A percentile compares a stretch with the other conserved stretches of the same genome.
These are phyloP conservation scores for Drosophila setifemur DNA, from an alignment of 1,140 invertebrate genomes.

Conservation along the genomic window DNA sequence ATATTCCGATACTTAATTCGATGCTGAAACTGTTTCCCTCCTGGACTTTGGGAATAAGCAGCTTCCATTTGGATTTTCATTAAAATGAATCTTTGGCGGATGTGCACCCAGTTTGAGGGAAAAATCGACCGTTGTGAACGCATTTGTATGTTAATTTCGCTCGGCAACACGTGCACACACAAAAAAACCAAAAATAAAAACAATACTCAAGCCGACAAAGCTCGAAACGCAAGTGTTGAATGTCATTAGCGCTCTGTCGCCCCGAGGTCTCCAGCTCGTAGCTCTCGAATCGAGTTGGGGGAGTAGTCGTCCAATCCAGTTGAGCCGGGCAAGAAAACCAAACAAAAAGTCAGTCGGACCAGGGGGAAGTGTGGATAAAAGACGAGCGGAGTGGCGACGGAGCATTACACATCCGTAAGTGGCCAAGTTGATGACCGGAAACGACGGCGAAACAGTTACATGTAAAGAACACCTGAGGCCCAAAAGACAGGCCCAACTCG, in stretches of 20 bases:
- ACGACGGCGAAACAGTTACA: slow-evolving; percentile 58
- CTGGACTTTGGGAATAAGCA: slow-evolving; percentile 6
- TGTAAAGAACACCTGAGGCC: slow-evolving; percentile 62
- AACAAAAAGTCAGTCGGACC: slow-evolving; percentile 26
- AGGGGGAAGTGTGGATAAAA: neutral
- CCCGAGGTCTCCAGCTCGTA: slow-evolving; percentile 44
- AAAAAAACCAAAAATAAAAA: slow-evolving; percentile 8
- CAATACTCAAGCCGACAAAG: slow-evolving; percentile 30
- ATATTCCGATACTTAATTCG: slow-evolving; percentile 4
- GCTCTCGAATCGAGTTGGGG: slow-evolving; percentile 12
- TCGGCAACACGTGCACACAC: slow-evolving; percentile 42
- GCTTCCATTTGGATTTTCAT: slow-evolving; percentile 38
- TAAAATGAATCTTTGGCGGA: slow-evolving; percentile 50
- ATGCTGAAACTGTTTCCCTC: slow-evolving; percentile 8
- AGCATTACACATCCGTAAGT: slow-evolving; percentile 57
- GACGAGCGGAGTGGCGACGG: neutral
- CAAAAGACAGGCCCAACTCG: neutral
- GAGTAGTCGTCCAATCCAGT: slow-evolving; percentile 50
- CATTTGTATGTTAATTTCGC: slow-evolving; percentile 72
- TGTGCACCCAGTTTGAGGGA: slow-evolving; percentile 33
- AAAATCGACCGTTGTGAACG: slow-evolving; percentile 41
- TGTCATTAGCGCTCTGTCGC: slow-evolving; percentile 74
- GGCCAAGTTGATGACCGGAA: slow-evolving; percentile 74
- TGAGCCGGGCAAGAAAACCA: slow-evolving; percentile 51
- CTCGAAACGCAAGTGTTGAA: slow-evolving; percentile 54